These are phyloP conservation scores for Myrmecobius fasciatus DNA, from an alignment of 2,113 vertebrate genomes.

Conservation along the genomic window DNA sequence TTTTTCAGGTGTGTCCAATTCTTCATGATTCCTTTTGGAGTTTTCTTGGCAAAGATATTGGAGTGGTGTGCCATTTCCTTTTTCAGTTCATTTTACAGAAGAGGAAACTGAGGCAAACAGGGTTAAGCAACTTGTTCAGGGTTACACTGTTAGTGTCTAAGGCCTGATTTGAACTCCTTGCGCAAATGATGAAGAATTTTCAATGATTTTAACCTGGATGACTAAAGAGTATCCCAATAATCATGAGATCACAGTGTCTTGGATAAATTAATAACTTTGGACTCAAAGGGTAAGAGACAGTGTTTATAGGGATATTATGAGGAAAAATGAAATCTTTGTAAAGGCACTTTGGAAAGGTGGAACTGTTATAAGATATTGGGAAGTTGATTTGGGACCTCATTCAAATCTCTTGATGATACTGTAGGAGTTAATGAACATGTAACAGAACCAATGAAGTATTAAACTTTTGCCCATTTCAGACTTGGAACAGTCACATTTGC, in stretches of 20 bases:
- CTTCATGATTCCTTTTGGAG: too few species aligned
- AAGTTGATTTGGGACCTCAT: background rate
- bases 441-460: background rate
- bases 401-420: background rate
- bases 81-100: too few species aligned
- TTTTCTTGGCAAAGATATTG: too few species aligned
- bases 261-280: background rate
- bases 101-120: too few species aligned
- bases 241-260: background rate
- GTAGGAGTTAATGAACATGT: background rate
- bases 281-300: background rate
- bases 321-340: background rate
- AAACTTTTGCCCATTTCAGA: background rate
- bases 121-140: too few species aligned
- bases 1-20: too few species aligned
- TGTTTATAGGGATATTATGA: background rate
- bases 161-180: too few species aligned
- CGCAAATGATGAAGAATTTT: background rate
- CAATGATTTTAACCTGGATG: background rate
- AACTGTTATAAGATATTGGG: background rate
- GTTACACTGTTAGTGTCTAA: too few species aligned
- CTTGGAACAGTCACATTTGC: background rate
- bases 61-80: too few species aligned
- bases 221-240: background rate
- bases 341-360: background rate